Evolutionary conservation across 2,113 vertebrate genomes (phyloP), one percentile per base, ranked within the genome.

Genomic region (Erinaceus europaeus): DNA sequence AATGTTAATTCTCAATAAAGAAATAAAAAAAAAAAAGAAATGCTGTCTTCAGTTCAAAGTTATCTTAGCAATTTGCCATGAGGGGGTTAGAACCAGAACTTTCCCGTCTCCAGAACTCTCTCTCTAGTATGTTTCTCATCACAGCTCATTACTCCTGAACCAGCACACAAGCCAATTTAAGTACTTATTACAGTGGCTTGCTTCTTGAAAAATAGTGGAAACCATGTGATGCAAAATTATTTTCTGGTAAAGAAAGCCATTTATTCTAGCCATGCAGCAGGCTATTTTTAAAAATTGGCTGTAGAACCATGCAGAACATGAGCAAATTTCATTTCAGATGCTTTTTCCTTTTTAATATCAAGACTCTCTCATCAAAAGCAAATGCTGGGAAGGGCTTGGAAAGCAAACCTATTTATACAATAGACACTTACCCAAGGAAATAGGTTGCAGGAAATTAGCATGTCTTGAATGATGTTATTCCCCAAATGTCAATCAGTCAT

Each of bases 401-500:
- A 93, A 79, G 29, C 55, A 92, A 88, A 89, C 38, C 61, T 90
- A 92, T 95, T 94, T 85, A 93, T 91, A 69, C 34, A 88, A 79
- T 88, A 89, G 85, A 89, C 34, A 79, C 62, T 92, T 89, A 89
- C 23, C 59, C 85, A 93, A 29, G 81, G 84, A 94, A 86, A 89
- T 32, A 5, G 53, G 73, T 50, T 64, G 62, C 68, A 83, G 79
- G 53, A 93, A 91, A 94, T 95, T 86, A 96, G 76, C 76, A 76
- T 96, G 93, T 88, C 86, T 94, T 92, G 52, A 96, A 96, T 42
- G 92, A 87, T 57, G 89, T 88, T 94, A 93, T 69, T 89, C 52
- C 73, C 80, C 93, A 95, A 95, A 87, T 96, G 92, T 93, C 89
- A 87, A 68, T 91, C 75, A 94, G 86, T 73, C 96, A 93, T 96